These are phyloP conservation scores for Hipposideros larvatus DNA, from an alignment of 2,797 vertebrate genomes.

Conservation along the genomic window DNA sequence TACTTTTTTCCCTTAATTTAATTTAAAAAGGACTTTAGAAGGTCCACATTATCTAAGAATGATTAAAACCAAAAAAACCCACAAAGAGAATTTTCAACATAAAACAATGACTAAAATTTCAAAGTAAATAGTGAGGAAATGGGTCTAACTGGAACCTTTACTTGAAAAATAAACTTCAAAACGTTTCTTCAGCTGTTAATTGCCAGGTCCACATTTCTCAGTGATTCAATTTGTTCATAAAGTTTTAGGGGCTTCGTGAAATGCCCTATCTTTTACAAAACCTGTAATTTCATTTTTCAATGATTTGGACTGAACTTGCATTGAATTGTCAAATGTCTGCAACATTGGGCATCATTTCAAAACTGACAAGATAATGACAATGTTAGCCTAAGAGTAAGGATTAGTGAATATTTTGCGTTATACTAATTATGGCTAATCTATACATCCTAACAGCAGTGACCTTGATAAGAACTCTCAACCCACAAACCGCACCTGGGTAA, in stretches of 20 bases:
- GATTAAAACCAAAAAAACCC: background rate
- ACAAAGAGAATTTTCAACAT: background rate
- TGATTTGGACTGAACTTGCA: background rate
- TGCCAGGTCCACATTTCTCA: background rate
- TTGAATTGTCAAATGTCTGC: background rate
- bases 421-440: background rate
- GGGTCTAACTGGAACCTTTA: background rate
- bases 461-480: background rate
- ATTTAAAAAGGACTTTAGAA: background rate
- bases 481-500: background rate
- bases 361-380: background rate
- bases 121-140: conserved; percentile 8
- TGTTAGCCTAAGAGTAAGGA: background rate
- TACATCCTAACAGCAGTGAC: background rate
- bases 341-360: background rate
- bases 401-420: background rate
- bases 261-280: background rate
- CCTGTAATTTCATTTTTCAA: background rate
- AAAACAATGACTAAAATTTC: background rate
- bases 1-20: background rate
- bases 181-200: background rate
- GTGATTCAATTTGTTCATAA: background rate
- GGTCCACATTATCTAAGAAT: background rate
- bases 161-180: conserved; percentile 15
- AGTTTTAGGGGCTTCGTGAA: background rate